These are phyloP conservation scores for Meloidogyne hapla DNA, from an alignment of 1,140 invertebrate genomes.

Conservation along the genomic window DNA sequence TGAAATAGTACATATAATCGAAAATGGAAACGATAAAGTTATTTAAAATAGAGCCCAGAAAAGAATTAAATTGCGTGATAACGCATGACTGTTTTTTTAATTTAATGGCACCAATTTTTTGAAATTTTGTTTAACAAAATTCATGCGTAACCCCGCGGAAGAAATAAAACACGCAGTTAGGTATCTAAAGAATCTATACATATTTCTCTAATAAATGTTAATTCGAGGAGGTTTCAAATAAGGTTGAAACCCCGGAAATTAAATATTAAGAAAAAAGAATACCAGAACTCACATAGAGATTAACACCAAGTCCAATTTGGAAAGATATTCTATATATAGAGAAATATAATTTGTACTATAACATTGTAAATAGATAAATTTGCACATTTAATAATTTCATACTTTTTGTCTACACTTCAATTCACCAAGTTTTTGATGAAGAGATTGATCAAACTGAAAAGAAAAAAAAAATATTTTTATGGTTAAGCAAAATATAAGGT, in stretches of 20 bases:
- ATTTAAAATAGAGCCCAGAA: neutral
- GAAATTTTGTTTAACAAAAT: neutral
- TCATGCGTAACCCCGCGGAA: neutral
- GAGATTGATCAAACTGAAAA: conserved; percentile 2
- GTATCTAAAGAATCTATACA: too few relatives aligned
- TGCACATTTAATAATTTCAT: neutral
- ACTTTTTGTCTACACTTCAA: neutral
- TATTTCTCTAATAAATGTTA: too few relatives aligned
- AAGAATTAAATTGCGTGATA: neutral
- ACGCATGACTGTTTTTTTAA: neutral
- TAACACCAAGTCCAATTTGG: neutral
- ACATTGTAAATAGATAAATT: neutral
- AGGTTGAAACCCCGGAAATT: too few relatives aligned
- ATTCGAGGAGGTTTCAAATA: too few relatives aligned
- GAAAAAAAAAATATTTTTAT: neutral
- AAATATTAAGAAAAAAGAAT: too few relatives aligned
- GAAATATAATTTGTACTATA: neutral
- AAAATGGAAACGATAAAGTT: neutral
- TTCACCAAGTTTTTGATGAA: neutral
- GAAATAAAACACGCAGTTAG: too few relatives aligned
- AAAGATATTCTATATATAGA: neutral
- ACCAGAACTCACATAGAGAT: too few relatives aligned
- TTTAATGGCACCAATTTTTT: neutral
- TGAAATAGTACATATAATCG: neutral
- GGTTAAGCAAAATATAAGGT: neutral